Conservation (phyloP, 2,888 invertebrate species). For the Leptopilina syphax region DNA sequence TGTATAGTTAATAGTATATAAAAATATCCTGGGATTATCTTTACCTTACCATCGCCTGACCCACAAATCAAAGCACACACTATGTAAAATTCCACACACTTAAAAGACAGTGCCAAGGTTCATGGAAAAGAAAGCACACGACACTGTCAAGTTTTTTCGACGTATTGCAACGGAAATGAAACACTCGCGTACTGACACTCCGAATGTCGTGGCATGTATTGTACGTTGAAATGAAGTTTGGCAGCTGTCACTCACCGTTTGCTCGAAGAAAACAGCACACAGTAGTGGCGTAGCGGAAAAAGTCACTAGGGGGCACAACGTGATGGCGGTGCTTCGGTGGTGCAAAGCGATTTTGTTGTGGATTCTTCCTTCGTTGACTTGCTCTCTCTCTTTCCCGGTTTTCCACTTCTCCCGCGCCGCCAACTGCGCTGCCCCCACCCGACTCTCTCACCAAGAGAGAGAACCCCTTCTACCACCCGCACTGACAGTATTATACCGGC, state of each 20-base stretch:
- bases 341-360: conserved; percentile 77
- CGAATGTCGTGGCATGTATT: conserved; percentile 36
- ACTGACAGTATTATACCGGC: conserved; percentile 43
- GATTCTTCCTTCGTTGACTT: conserved; percentile 72
- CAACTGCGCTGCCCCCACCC: conserved; percentile 66
- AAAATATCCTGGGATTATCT: conserved; percentile 18
- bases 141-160: conserved; percentile 21
- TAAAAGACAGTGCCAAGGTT: conserved; percentile 1
- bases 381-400: conserved; percentile 68
- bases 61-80: conserved; percentile 59
- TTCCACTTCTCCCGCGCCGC: conserved; percentile 73
- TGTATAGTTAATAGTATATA: background rate
- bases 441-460: conserved; percentile 9
- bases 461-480: conserved; percentile 51
- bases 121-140: conserved; percentile 26
- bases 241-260: conserved; percentile 45
- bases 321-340: conserved; percentile 71
- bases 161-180: background rate
- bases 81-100: conserved; percentile 22
- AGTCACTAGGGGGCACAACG: conserved; percentile 65
- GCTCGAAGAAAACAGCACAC: conserved; percentile 35
- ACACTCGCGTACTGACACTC: conserved; percentile 31
- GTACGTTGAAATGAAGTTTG: conserved; percentile 48
- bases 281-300: conserved; percentile 11
- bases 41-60: conserved; percentile 73